Evolutionary conservation across 1,140 invertebrate species (phyloP), one percentile per base, ranked within the genome.

Genomic region (Metopolophium dirhodum): DNA sequence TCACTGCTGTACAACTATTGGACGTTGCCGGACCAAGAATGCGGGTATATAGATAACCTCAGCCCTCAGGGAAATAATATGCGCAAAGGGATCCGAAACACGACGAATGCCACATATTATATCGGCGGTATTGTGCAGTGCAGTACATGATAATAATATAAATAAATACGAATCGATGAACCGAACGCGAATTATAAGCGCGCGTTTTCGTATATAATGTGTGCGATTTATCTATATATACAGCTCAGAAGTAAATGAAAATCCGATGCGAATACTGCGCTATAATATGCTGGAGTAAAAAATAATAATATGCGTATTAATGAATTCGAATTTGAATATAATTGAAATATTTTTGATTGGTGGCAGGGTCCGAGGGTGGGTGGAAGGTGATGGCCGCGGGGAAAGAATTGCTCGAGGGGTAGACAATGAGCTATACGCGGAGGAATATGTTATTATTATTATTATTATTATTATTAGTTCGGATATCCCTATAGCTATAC

Each of bases 301-400:
- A 54, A 26, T 54, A 26, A 54, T 37, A 54, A 54, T 88, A 54
- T 2, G 26, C 7, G 18, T 35, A 23, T 89, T n/a, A n/a, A 1
- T 18, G 47, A 88, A n/a, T 54, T 54, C 49, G 3, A 23, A 89
- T 89, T 89, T 54, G 49, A 89, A 89, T 89, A 89, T 54, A 37
- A 89, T 88, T 54, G n/a, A 89, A 89, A 89, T 54, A 89, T 37
- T 23, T 89, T 54, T 54, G 45, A 87, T 49, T 49, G 26, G 45
- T 14, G 14, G 61, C n/a, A 77, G 14, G 18, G 14, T 6, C 11
- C 0, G 9, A 3, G 0, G 23, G 6, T 7, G 45, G 45, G 45
- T 7, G 41, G 85, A 18, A 51, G 3, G 83, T 11, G 83, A 47
- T 30, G 30, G 57, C 7, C 22, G 22, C 22, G 57, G 26, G 57